Conservation (phyloP, 2,888 invertebrate species). For the Sminthurinus aureus region DNA sequence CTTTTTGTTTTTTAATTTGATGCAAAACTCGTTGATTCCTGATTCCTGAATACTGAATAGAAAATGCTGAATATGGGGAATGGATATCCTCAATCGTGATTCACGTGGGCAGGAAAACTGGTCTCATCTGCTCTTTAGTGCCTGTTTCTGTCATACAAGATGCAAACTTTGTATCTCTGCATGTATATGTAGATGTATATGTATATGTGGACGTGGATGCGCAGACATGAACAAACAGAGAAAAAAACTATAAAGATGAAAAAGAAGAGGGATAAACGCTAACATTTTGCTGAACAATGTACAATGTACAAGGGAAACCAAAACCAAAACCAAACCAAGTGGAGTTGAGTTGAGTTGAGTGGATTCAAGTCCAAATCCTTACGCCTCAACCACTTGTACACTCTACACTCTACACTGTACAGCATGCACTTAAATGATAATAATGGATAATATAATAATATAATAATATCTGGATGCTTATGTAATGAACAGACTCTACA, state of each 20-base stretch:
- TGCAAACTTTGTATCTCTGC: conserved; percentile 33
- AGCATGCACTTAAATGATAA: neutral
- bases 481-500: too few species aligned
- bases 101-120: conserved; percentile 49
- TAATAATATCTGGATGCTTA: neutral
- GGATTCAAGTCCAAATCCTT: neutral
- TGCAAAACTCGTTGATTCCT: neutral
- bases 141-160: conserved; percentile 50
- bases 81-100: conserved; percentile 43
- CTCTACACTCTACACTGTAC: too few species aligned
- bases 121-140: conserved; percentile 41
- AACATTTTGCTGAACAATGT: neutral
- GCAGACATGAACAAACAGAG: neutral
- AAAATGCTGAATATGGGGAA: conserved; percentile 1
- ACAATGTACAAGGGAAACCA: too few species aligned
- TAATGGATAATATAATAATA: neutral
- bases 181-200: too few species aligned
- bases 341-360: too few species aligned
- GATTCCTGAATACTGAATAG: neutral
- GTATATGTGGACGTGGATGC: neutral
- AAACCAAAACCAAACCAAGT: too few species aligned
- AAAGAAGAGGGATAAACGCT: neutral
- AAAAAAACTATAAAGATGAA: neutral
- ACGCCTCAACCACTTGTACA: conserved; percentile 9
- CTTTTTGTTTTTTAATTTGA: neutral